Conservation (phyloP, 2,113 vertebrate genomes). For the Pardalotus punctatus region DNA sequence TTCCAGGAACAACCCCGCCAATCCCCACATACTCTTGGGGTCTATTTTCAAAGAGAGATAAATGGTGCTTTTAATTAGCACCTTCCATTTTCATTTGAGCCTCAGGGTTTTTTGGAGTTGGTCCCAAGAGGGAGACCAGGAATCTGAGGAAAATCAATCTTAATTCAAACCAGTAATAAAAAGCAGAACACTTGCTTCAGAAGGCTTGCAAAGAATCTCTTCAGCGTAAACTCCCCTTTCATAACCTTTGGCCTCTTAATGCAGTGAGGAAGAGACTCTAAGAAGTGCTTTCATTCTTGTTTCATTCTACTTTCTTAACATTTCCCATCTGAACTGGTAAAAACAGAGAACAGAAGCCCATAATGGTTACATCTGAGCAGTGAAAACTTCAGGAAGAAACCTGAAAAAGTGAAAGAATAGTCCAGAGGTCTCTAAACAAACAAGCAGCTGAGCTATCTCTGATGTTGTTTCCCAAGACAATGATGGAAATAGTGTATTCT, state of each 20-base stretch:
- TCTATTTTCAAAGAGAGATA: conserved; percentile 66
- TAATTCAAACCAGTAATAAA: conserved; percentile 73
- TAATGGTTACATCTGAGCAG: neutral
- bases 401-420: neutral
- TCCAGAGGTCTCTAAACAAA: neutral
- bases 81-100: conserved; percentile 70
- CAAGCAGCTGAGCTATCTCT: neutral
- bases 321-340: neutral
- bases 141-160: conserved; percentile 74
- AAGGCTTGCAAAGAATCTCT: conserved; percentile 46
- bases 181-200: conserved; percentile 57
- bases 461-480: neutral
- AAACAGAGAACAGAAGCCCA: neutral
- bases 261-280: conserved; percentile 5
- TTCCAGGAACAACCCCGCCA: neutral
- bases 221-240: conserved; percentile 25
- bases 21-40: neutral
- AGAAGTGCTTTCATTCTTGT: neutral
- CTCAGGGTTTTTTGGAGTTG: conserved; percentile 44
- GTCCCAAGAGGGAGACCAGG: conserved; percentile 16
- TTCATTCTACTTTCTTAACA: neutral
- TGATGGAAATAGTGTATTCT: neutral
- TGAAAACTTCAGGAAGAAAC: neutral
- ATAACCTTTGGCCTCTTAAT: conserved; percentile 55
- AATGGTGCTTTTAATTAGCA: conserved; percentile 71